phyloP scores from a whole-genome alignment of 2,888 invertebrate genomes.

The Tanytarsus gracilentus region DNA sequence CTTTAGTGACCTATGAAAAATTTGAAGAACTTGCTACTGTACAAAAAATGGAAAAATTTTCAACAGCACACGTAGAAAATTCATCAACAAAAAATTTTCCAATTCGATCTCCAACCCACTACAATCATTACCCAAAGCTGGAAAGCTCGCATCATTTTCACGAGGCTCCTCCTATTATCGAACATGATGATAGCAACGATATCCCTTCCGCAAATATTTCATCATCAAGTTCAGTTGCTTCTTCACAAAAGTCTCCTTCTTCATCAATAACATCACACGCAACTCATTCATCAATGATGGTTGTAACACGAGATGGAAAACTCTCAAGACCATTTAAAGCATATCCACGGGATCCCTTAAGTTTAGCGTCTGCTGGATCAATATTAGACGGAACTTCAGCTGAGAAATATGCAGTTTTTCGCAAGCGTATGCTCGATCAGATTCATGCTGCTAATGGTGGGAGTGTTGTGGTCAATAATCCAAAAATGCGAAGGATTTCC shows the following conservation, averaged over 20 bases:
- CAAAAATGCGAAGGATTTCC: constrained; percentile 58
- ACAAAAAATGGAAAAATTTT: constrained; percentile 3
- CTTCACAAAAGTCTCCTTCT: constrained; percentile 31
- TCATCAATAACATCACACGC: constrained; percentile 31
- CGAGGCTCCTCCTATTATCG: neutral
- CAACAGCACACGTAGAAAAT: constrained; percentile 1
- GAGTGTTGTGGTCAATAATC: constrained; percentile 50
- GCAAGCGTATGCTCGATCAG: constrained; percentile 57
- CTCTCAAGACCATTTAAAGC: constrained; percentile 57
- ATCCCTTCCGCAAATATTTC: constrained; percentile 29
- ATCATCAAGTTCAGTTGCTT: constrained; percentile 25
- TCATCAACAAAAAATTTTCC: neutral
- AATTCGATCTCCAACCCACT: neutral
- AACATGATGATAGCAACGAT: constrained; percentile 28
- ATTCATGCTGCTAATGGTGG: constrained; percentile 56
- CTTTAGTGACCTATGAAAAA: neutral
- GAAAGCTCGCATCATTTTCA: constrained; percentile 11
- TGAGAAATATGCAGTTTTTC: constrained; percentile 62
- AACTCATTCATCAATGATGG: constrained; percentile 33
- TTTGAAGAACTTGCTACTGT: neutral
- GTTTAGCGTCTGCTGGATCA: constrained; percentile 48
- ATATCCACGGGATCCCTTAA: constrained; percentile 59
- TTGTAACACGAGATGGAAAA: constrained; percentile 40
- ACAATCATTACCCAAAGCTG: neutral
- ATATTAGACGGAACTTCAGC: constrained; percentile 50